phyloP scores from a whole-genome alignment of 1,140 invertebrate genomes.

The Drosophila bifasciata region DNA sequence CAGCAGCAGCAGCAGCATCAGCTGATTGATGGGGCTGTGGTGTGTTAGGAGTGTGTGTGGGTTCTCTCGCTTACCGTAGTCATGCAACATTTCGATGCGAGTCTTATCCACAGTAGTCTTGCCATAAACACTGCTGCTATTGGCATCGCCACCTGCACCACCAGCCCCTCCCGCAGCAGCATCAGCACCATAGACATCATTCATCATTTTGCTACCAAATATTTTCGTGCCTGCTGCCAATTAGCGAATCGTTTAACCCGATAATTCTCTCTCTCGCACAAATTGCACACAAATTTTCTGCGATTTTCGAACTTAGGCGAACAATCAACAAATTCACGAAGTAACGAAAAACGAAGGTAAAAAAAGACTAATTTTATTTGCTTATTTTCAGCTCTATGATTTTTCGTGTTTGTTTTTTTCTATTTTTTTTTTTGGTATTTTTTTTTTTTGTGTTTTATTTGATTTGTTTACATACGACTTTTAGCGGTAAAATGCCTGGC shows the following conservation, averaged over 20 bases:
- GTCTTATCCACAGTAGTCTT: slow-evolving; percentile 56
- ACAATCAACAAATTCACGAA: slow-evolving; percentile 26
- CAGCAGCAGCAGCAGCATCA: slow-evolving; percentile 70
- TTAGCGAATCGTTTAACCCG: slow-evolving; percentile 64
- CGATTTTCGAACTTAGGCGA: slow-evolving; percentile 50
- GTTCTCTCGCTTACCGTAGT: slow-evolving; percentile 55
- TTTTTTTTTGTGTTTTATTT: slow-evolving; percentile 50
- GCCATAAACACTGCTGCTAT: slow-evolving; percentile 31
- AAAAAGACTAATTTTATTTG: slow-evolving; percentile 71
- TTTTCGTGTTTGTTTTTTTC: slow-evolving; percentile 34
- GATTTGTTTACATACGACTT: slow-evolving; percentile 56
- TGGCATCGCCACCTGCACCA: too few species aligned
- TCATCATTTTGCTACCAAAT: slow-evolving; percentile 59
- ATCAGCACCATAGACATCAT: slow-evolving; percentile 12
- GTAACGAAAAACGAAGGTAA: slow-evolving; percentile 32
- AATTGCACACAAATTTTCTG: slow-evolving; percentile 58
- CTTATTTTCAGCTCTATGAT: slow-evolving; percentile 16
- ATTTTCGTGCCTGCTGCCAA: slow-evolving; percentile 73
- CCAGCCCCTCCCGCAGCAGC: too few species aligned
- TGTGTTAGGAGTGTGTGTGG: slow-evolving; percentile 1
- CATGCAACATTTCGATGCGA: slow-evolving; percentile 47
- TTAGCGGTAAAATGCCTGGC: slow-evolving; percentile 53
- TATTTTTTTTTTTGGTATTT: slow-evolving; percentile 50
- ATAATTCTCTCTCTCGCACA: slow-evolving; percentile 37
- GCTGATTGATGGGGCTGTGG: slow-evolving; percentile 65